Base-by-base conservation (phyloP, 1,140 invertebrate genomes). In the Ostrea edulis region DNA sequence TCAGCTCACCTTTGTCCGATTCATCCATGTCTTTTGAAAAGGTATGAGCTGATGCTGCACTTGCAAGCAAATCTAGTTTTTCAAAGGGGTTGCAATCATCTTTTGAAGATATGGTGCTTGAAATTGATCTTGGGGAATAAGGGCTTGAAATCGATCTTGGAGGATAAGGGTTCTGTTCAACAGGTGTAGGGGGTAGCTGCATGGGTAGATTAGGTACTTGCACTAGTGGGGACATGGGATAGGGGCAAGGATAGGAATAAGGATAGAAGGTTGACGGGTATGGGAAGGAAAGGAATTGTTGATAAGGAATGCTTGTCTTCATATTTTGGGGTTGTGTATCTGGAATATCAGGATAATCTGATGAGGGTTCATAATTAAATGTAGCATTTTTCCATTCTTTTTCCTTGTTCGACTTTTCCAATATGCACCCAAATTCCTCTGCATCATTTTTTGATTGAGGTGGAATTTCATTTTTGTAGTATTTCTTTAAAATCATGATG, bases 11-110 rank as follows among this genome's bases (percentile, higher is more conserved):
- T 25, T 22, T 22, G 25, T 71, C 65, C n/a, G 65, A 71, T 25
- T 25, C n/a, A 71, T 9, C 17, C 17, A 17, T 55, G 54, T 4
- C 54, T 17, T 55, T 55, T 55, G 65, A 20, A 68, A 25, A 25
- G 65, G n/a, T 29, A 5, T 25, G 65, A 29, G 25, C 65, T 68
- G 65, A 71, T 9, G 25, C 65, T 71, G 65, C 65, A 71, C n/a
- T 71, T 71, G 65, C 65, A 71, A 71, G n/a, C 65, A 71, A 71
- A 71, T 71, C n/a, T 11, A 71, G 65, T 71, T 71, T 71, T 71
- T 71, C 65, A 25, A 71, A 71, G 7, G n/a, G 65, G n/a, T 22
- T 71, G 25, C 22, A 71, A 71, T 9, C 22, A 25, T 71, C 22
- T 25, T 12, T 8, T 25, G 65, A 71, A 25, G 65, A 71, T 29